Conservation (phyloP, 2,797 vertebrate species). For the Pseudochromis fuscus region DNA sequence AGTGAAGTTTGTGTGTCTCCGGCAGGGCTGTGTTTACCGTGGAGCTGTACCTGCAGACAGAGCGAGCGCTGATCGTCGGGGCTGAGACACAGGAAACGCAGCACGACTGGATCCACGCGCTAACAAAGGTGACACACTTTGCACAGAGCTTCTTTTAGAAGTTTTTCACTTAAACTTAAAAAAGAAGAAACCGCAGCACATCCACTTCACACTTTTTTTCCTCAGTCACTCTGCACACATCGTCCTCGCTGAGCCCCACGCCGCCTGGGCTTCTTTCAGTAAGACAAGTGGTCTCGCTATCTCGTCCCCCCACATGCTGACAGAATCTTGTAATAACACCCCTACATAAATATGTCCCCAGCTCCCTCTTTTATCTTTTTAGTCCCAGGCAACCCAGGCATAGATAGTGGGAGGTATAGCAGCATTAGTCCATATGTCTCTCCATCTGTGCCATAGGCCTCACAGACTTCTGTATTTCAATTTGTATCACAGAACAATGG, state of each 20-base stretch:
- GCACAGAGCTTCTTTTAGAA: constrained; percentile 28
- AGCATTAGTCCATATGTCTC: constrained; percentile 59
- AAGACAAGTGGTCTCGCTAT: constrained; percentile 48
- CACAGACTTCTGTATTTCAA: constrained; percentile 50
- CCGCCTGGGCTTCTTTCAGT: constrained; percentile 26
- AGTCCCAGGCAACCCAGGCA: constrained; percentile 55
- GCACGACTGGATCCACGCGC: constrained; percentile 91
- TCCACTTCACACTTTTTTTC: constrained; percentile 2
- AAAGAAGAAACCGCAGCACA: constrained; percentile 26
- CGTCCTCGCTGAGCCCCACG: constrained; percentile 26
- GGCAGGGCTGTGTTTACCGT: constrained; percentile 91
- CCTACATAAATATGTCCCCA: constrained; percentile 51
- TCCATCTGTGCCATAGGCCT: constrained; percentile 53
- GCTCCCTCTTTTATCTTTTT: constrained; percentile 56
- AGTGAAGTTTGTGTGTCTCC: constrained; percentile 31
- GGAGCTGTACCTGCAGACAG: constrained; percentile 93
- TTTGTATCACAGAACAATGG: constrained; percentile 52
- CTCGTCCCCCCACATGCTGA: constrained; percentile 42
- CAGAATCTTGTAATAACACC: constrained; percentile 56
- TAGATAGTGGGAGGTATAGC: constrained; percentile 57
- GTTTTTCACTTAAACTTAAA: constrained; percentile 41
- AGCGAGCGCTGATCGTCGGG: constrained; percentile 90
- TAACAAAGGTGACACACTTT: constrained; percentile 89
- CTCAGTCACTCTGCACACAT: background rate
- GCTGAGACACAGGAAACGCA: constrained; percentile 89